These are phyloP conservation scores for Podilymbus podiceps DNA, from an alignment of 2,113 vertebrate genomes.

Conservation along the genomic window DNA sequence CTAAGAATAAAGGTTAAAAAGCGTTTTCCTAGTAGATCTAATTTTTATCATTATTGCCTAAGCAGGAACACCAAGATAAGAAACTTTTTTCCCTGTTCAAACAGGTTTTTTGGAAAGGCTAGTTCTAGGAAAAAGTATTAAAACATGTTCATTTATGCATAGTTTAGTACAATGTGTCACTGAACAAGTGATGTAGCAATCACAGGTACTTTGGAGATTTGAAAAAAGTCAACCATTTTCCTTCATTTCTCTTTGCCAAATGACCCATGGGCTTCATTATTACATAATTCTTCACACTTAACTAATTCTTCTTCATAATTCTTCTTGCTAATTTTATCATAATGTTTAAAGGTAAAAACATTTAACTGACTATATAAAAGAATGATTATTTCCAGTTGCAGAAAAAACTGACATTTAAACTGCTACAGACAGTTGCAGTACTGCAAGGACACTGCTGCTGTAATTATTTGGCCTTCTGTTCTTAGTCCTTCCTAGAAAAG, in stretches of 20 bases:
- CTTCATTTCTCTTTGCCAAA: conserved; percentile 24
- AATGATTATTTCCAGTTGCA: neutral
- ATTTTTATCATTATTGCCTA: conserved; percentile 53
- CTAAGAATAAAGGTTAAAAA: conserved; percentile 81
- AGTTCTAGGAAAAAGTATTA: neutral
- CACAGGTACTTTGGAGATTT: neutral
- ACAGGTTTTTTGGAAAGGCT: neutral
- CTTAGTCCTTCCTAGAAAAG: neutral
- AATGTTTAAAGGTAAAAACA: conserved; percentile 17
- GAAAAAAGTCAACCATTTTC: neutral
- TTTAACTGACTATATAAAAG: neutral
- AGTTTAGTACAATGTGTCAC: neutral
- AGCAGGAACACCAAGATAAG: neutral
- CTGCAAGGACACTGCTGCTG: neutral
- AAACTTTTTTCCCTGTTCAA: neutral
- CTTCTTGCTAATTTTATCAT: neutral
- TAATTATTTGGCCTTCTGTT: neutral
- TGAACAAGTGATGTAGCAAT: neutral
- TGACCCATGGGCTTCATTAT: neutral
- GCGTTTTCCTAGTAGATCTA: conserved; percentile 64
- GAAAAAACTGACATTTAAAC: neutral
- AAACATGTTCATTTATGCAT: neutral
- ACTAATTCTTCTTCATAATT: conserved; percentile 7
- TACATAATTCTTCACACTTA: conserved; percentile 4
- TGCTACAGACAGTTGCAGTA: neutral